phyloP scores from a whole-genome alignment of 2,113 vertebrate genomes.

The Semicossyphus pulcher region DNA sequence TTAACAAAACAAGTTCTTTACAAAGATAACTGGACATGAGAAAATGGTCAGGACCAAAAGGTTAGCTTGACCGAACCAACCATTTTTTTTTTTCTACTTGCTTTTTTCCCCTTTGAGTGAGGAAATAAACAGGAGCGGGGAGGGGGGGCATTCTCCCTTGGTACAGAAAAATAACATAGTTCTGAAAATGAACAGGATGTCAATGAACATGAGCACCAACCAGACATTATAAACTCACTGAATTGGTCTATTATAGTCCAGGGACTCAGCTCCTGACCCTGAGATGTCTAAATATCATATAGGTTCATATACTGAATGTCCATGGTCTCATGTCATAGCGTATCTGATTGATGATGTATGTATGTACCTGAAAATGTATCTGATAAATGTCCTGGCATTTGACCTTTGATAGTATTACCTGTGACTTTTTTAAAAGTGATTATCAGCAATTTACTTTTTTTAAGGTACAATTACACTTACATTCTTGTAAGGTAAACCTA shows the following conservation, averaged over 20 bases:
- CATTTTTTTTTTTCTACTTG: neutral
- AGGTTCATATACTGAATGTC: constrained; percentile 26
- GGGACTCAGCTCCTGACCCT: constrained; percentile 52
- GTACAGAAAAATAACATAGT: neutral
- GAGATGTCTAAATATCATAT: constrained; percentile 67
- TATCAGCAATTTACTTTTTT: neutral
- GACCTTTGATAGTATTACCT: neutral
- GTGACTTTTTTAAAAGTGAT: neutral
- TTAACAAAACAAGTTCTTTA: constrained; percentile 2
- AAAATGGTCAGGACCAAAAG: constrained; percentile 12
- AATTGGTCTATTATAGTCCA: constrained; percentile 35
- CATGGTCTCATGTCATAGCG: constrained; percentile 59
- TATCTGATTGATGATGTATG: constrained; percentile 38
- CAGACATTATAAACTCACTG: constrained; percentile 14
- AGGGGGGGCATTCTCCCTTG: neutral
- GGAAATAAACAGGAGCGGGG: neutral
- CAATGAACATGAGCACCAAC: constrained; percentile 27
- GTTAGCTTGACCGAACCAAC: neutral
- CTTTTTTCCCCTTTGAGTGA: neutral
- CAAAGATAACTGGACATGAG: constrained; percentile 22
- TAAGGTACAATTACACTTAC: no score
- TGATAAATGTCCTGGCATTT: constrained; percentile 16
- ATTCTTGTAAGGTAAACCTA: no score
- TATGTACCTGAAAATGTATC: constrained; percentile 19
- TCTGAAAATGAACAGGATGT: constrained; percentile 12